phyloP scores from a whole-genome alignment of 2,797 vertebrate species.

The Helicolenus hilgendorfi region DNA sequence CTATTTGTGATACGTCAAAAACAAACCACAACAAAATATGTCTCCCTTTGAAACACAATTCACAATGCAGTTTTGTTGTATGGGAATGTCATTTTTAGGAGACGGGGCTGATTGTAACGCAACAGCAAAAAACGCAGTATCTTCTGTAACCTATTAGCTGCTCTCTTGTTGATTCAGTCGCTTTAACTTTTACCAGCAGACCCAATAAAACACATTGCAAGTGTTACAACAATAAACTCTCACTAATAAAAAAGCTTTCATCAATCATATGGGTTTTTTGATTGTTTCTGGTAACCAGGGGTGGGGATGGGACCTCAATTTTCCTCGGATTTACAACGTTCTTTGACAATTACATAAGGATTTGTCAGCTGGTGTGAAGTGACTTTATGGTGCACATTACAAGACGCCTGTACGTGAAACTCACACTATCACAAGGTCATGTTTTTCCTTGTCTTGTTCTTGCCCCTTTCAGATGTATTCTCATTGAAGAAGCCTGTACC shows the following conservation, averaged over 20 bases:
- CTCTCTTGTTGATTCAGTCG: background rate
- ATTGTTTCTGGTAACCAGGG: constrained; percentile 30
- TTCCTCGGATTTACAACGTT: constrained; percentile 3
- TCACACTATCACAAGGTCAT: background rate
- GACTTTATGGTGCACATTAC: background rate
- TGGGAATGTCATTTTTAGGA: too few relatives aligned
- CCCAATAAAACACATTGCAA: constrained; percentile 38
- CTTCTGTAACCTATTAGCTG: constrained; percentile 22
- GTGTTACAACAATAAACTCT: constrained; percentile 34
- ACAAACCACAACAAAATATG: too few relatives aligned
- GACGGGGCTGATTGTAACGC: background rate
- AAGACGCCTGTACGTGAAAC: background rate
- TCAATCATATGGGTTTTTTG: background rate
- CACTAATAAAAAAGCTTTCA: constrained; percentile 22
- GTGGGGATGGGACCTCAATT: background rate
- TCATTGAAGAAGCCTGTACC: background rate
- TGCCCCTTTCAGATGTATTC: background rate
- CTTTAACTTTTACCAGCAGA: constrained; percentile 31
- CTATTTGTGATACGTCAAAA: too few relatives aligned
- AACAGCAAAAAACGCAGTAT: background rate
- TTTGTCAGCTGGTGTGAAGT: constrained; percentile 10
- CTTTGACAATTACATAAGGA: constrained; percentile 7
- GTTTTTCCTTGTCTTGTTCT: background rate
- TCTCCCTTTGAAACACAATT: too few relatives aligned
- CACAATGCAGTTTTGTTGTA: too few relatives aligned